phyloP scores from a whole-genome alignment of 2,113 vertebrate genomes.

The Hippoglossus stenolepis region DNA sequence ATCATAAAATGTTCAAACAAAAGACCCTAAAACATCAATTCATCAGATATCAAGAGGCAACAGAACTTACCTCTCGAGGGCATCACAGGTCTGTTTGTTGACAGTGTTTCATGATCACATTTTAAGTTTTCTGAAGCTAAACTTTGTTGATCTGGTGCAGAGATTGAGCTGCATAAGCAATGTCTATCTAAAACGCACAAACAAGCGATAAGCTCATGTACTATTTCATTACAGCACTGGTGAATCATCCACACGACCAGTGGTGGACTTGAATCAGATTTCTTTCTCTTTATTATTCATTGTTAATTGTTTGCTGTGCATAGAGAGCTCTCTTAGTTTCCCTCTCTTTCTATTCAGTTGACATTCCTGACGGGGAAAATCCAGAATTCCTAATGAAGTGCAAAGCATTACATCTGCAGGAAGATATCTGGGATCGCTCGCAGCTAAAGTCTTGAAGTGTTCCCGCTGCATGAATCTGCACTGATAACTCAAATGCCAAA shows the following conservation, averaged over 20 bases:
- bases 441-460: slow-evolving; percentile 62
- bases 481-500: slow-evolving; percentile 44
- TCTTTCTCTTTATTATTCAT: slow-evolving; percentile 71
- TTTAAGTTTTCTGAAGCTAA: too few relatives aligned
- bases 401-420: slow-evolving; percentile 79
- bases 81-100: too few relatives aligned
- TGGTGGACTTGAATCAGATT: slow-evolving; percentile 44
- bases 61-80: too few relatives aligned
- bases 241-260: slow-evolving; percentile 49
- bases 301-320: slow-evolving; percentile 78
- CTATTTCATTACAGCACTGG: slow-evolving; percentile 39
- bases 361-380: slow-evolving; percentile 80
- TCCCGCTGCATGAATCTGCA: slow-evolving; percentile 60
- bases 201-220: slow-evolving; percentile 22
- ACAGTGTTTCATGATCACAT: too few relatives aligned
- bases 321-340: slow-evolving; percentile 74
- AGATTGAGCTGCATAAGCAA: slow-evolving; percentile 41
- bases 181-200: slow-evolving; percentile 14
- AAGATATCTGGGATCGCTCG: slow-evolving; percentile 70
- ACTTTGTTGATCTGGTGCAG: background rate
- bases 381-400: slow-evolving; percentile 81
- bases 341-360: slow-evolving; percentile 69
- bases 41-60: too few relatives aligned
- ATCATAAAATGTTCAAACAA: too few relatives aligned
- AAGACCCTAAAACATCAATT: too few relatives aligned